phyloP scores from a whole-genome alignment of 2,113 vertebrate genomes.

The Otocyon megalotis region DNA sequence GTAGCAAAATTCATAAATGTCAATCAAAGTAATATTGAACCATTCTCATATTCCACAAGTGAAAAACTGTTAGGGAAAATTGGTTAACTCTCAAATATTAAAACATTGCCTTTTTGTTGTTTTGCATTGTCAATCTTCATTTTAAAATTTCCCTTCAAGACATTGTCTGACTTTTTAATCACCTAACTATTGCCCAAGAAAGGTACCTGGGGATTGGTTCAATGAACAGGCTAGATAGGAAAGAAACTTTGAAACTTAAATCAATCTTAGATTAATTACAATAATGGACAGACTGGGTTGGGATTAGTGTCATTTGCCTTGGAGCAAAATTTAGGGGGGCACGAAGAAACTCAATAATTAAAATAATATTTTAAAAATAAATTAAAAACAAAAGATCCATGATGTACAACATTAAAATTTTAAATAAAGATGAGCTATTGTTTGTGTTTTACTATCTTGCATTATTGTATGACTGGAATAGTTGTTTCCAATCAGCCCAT shows the following conservation, averaged over 20 bases:
- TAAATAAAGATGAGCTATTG: neutral
- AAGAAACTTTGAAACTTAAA: neutral
- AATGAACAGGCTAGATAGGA: neutral
- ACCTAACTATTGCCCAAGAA: neutral
- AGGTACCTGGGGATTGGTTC: neutral
- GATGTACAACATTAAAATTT: neutral
- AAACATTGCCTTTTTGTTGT: neutral
- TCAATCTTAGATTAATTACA: neutral
- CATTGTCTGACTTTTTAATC: neutral
- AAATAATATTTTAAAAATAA: neutral
- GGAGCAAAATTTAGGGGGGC: neutral
- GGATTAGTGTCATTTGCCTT: neutral
- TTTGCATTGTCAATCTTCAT: neutral
- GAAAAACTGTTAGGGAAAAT: neutral
- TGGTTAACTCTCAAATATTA: neutral
- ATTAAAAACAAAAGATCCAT: neutral
- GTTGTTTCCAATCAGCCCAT: neutral
- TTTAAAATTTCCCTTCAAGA: neutral
- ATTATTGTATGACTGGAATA: neutral
- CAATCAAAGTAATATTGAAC: conserved; percentile 26
- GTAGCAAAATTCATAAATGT: neutral
- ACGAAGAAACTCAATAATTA: neutral
- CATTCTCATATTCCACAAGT: neutral
- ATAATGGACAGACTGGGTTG: neutral
- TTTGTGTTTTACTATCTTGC: neutral